Base-by-base conservation (phyloP, 1,140 invertebrate genomes). In the Melanaphis sacchari region DNA sequence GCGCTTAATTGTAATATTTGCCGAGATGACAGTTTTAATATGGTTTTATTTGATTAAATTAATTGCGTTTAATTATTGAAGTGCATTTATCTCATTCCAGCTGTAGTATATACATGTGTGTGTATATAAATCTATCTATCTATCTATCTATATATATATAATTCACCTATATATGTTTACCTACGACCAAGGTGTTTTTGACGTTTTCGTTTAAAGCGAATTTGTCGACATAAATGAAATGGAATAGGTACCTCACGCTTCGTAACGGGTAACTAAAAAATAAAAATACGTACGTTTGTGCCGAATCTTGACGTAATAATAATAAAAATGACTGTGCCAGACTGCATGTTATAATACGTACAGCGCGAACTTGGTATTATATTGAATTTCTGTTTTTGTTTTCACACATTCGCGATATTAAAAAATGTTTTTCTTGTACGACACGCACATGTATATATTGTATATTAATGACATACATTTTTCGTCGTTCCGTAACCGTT, bases 381-480 rank as follows among this genome's bases (percentile, higher is more conserved):
- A 76, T 76, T 76, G 59, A n/a, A 76, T 76, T 76, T 76, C 59
- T 76, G 31, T n/a, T 76, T 76, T n/a, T 76, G 59, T 76, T 76
- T 76, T 76, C 59, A 76, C 59, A 76, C 59, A 76, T 76, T 76
- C 59, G 59, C 54, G 59, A 76, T 76, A 76, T 76, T 76, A 76
- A 59, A 59, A 66, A 76, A 66, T 76, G 59, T 76, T 76, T 76
- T 76, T n/a, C 59, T 76, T n/a, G n/a, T n/a, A n/a, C 59, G 59
- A 76, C 59, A 76, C 59, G 59, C 59, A n/a, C n/a, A 76, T 76
- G 59, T 76, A 76, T 36, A 66, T n/a, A 66, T 76, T 18, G 31
- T n/a, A 76, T 76, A n/a, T 76, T 76, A 76, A 76, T 76, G 59
- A 76, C 59, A n/a, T n/a, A 76, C 59, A 76, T 76, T 76, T 76